These are phyloP conservation scores for Synergus itoensis DNA, from an alignment of 2,888 invertebrate genomes.

Conservation along the genomic window DNA sequence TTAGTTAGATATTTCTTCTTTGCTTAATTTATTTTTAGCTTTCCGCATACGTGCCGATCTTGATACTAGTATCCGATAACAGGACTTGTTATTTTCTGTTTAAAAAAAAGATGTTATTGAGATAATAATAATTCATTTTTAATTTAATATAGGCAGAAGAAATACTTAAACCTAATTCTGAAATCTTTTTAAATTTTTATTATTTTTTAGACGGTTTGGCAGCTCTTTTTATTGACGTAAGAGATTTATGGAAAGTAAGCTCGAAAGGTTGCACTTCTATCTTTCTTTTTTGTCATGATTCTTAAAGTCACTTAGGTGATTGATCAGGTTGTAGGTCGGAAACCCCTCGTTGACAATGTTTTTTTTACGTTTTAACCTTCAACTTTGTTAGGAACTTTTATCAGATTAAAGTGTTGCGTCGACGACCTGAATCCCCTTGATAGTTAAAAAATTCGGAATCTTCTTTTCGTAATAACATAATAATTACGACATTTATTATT, in stretches of 20 bases:
- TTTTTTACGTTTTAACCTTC: slow-evolving; percentile 43
- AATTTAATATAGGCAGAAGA: no score
- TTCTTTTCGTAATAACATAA: no score
- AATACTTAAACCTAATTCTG: not conserved
- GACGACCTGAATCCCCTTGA: not conserved
- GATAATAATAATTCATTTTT: not conserved
- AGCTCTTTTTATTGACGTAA: not conserved
- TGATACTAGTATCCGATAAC: not conserved
- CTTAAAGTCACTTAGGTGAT: slow-evolving; percentile 42
- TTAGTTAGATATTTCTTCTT: not conserved
- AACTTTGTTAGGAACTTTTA: slow-evolving; percentile 7
- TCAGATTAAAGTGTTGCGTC: not conserved
- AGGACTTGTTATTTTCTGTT: not conserved
- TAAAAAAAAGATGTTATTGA: not conserved
- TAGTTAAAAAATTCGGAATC: no score
- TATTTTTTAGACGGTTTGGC: not conserved
- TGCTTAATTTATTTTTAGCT: not conserved
- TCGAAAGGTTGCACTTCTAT: not conserved
- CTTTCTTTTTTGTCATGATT: not conserved
- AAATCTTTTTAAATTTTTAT: not conserved
- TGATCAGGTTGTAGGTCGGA: slow-evolving; percentile 43
- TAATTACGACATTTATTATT: no score
- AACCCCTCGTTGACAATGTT: slow-evolving; percentile 41
- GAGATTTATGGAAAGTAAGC: not conserved
- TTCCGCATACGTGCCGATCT: slow-evolving; percentile 1